Percentiles rank a stretch among this genome's conserved stretches.
phyloP scores from a whole-genome alignment of 2,797 vertebrate genomes.

The Australoheros facetus region DNA sequence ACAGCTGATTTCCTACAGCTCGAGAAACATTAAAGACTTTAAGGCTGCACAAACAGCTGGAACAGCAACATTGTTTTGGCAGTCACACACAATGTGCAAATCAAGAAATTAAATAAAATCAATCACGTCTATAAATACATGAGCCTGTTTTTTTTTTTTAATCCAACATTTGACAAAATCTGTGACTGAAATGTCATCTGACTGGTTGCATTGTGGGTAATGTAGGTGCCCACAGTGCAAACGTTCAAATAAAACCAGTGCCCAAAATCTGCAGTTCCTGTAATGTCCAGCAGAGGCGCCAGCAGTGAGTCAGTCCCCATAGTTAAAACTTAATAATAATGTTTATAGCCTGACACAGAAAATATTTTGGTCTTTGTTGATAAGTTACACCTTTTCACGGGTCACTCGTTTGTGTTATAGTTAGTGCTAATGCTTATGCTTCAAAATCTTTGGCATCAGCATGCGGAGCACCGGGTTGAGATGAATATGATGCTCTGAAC shows the following conservation, averaged over 20 bases:
- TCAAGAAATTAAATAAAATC: not conserved
- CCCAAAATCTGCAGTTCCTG: too few relatives aligned
- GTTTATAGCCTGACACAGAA: too few relatives aligned
- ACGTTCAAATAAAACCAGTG: too few relatives aligned
- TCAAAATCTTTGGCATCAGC: not conserved
- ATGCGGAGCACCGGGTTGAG: too few relatives aligned
- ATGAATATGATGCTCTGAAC: too few relatives aligned
- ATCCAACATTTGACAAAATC: too few relatives aligned
- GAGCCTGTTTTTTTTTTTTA: not conserved
- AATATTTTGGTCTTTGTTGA: too few relatives aligned
- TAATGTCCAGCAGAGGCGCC: too few relatives aligned
- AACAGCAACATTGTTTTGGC: not conserved
- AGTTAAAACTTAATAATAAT: too few relatives aligned
- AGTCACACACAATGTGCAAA: not conserved
- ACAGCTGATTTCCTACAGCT: not conserved
- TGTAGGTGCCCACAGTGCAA: not conserved
- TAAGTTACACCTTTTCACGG: too few relatives aligned
- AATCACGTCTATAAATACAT: not conserved
- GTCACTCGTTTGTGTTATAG: not conserved
- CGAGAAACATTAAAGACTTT: not conserved
- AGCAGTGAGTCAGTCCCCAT: too few relatives aligned
- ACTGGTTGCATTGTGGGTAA: not conserved
- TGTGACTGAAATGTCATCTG: not conserved
- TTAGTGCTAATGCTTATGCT: not conserved
- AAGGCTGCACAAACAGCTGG: too few relatives aligned